phyloP scores from a whole-genome alignment of 2,113 vertebrate species.

The Melanocharis versteri region DNA sequence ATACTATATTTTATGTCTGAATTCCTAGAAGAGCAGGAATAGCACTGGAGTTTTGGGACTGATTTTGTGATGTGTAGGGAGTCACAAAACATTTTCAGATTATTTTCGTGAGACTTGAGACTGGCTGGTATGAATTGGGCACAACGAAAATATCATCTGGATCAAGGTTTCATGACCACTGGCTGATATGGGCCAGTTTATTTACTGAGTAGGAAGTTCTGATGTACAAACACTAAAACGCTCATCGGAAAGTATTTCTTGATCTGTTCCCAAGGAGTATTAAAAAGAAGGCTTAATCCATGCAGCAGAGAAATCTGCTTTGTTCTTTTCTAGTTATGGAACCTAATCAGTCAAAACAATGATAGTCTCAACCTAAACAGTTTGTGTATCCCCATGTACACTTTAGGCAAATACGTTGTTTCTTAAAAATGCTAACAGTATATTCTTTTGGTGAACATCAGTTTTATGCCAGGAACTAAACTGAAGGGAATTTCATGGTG shows the following conservation, averaged over 20 bases:
- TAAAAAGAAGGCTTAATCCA: background rate
- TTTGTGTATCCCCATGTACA: background rate
- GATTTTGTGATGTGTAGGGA: background rate
- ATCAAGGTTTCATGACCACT: background rate
- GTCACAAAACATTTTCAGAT: background rate
- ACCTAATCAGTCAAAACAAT: background rate
- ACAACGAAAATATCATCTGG: background rate
- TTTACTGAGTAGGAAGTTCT: background rate
- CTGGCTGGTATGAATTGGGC: background rate
- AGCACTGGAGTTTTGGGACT: background rate
- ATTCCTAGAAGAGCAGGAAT: background rate
- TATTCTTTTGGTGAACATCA: background rate
- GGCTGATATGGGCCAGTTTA: background rate
- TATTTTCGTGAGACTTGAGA: background rate
- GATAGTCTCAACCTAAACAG: background rate
- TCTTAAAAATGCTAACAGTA: background rate
- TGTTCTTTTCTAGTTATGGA: background rate
- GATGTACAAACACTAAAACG: background rate
- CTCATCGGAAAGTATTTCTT: background rate
- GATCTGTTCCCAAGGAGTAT: background rate
- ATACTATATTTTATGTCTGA: background rate
- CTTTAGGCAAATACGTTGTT: background rate
- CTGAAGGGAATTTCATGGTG: background rate
- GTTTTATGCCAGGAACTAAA: conserved; percentile 18
- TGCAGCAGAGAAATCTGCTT: background rate